Base-by-base conservation (phyloP, 2,797 vertebrate species). In the Sebastes vulpes region DNA sequence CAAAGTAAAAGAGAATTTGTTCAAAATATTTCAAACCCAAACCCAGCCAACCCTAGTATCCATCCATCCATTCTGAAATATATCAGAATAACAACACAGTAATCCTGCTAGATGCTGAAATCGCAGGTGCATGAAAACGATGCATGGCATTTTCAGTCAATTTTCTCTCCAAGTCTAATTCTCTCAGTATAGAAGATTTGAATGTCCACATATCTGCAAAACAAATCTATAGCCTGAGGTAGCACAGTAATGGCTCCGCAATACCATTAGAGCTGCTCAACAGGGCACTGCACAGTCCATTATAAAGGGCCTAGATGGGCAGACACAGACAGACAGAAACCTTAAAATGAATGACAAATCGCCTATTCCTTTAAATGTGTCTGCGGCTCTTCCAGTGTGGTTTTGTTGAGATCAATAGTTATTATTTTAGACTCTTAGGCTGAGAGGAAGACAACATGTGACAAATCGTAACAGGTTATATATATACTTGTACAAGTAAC, bases 231-330 rank as follows among this genome's bases (percentile, higher is more conserved):
- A 21, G 29, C 29, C 64, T 61, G 38, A 53, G 58, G 11, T 65
- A 57, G 50, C 28, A 67, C n/a, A 11, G 28, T 71, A 80, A 89
- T 82, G 74, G 74, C 20, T 53, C 18, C 3, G 9, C 64, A 77
- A 85, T 72, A 21, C 3, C 18, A 83, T 86, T 83, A 84, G 42
- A 2, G n/a, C 38, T 70, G 32, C 31, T 61, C 72, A 61, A 32
- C 25, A 54, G 18, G 14, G 14, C 56, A 42, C 65, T n/a, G 6
- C 72, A 21, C 11, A 20, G 21, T 63, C 58, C 9, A 56, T 60
- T 64, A 68, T 46, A 38, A 32, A 61, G 10, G 9, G 38, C 32
- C 28, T 28, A 6, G 48, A 56, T 16, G 26, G 21, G 4, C 54
- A 57, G 29, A 65, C 31, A 35, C 16, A 74, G 29, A 54, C 3